Percentiles rank a stretch among this genome's conserved stretches.
Evolutionary conservation across 2,797 vertebrate species (phyloP).

Genomic region (Garrulus glandarius): DNA sequence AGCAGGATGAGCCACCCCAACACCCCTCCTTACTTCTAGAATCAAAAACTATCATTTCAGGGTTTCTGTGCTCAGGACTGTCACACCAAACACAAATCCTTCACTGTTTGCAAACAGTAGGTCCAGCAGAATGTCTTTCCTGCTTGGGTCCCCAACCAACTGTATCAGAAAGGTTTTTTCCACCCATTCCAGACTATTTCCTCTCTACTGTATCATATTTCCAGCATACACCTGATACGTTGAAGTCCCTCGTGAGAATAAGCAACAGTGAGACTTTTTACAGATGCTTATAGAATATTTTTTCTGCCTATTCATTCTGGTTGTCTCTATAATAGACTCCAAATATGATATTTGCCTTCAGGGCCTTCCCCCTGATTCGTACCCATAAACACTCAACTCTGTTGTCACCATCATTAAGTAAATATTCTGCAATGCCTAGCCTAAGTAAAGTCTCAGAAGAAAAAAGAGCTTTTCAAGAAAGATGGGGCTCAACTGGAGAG

Average conservation of each 20-base stretch:
- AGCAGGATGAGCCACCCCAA: too few relatives aligned
- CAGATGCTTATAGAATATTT: neutral
- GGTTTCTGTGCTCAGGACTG: neutral
- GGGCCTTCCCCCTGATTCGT: neutral
- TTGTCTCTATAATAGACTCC: neutral
- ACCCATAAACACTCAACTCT: neutral
- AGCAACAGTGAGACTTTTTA: neutral
- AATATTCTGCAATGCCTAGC: neutral
- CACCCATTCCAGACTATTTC: neutral
- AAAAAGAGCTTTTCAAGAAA: neutral
- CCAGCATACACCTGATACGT: neutral
- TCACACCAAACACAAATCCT: neutral
- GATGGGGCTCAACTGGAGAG: neutral
- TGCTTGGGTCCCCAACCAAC: neutral
- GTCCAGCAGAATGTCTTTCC: neutral
- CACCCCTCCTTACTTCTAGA: neutral
- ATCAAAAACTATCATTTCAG: neutral
- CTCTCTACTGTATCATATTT: neutral
- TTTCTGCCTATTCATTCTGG: neutral
- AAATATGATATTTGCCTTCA: neutral
- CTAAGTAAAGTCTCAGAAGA: rapidly evolving
- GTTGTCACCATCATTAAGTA: neutral
- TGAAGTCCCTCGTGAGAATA: neutral
- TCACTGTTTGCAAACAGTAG: neutral
- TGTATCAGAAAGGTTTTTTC: neutral